Conservation (phyloP, 2,888 invertebrate species). For the Cerastis rubricosa region DNA sequence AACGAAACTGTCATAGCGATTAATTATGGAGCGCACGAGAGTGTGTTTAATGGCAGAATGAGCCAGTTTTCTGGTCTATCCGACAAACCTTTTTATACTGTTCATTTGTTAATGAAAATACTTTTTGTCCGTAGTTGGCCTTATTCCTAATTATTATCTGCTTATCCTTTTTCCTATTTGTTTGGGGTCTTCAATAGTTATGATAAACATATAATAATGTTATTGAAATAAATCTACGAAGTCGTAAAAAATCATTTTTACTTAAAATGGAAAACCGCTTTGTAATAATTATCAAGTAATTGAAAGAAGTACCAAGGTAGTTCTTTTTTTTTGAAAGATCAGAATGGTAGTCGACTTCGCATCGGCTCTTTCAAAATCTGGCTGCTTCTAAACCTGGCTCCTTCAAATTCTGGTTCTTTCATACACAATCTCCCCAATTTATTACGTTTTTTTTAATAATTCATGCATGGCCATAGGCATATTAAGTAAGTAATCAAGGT, state of each 20-base stretch:
- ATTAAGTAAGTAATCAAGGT: conserved; percentile 30
- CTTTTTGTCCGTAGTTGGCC: no score
- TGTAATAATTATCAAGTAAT: neutral
- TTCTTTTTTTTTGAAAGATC: neutral
- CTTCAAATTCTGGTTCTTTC: neutral
- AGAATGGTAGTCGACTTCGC: neutral
- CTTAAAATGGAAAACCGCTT: neutral
- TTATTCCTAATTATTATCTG: no score
- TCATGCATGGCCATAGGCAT: neutral
- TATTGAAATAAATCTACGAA: neutral
- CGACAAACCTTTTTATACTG: neutral
- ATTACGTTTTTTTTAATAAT: no score
- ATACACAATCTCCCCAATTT: neutral
- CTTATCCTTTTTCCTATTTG: no score
- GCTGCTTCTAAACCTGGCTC: neutral
- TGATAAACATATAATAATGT: neutral
- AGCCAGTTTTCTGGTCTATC: neutral
- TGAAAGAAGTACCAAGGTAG: neutral
- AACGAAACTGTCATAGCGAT: conserved; percentile 43
- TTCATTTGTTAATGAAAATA: no score
- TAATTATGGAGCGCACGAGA: conserved; percentile 27
- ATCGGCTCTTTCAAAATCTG: neutral
- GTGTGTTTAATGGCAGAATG: neutral
- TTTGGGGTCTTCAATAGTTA: no score
- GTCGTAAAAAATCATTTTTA: neutral